Percentiles rank a stretch among this genome's conserved stretches.
These are phyloP conservation scores for Dermolepida albohirtum DNA, from an alignment of 2,888 invertebrate genomes.

Conservation along the genomic window DNA sequence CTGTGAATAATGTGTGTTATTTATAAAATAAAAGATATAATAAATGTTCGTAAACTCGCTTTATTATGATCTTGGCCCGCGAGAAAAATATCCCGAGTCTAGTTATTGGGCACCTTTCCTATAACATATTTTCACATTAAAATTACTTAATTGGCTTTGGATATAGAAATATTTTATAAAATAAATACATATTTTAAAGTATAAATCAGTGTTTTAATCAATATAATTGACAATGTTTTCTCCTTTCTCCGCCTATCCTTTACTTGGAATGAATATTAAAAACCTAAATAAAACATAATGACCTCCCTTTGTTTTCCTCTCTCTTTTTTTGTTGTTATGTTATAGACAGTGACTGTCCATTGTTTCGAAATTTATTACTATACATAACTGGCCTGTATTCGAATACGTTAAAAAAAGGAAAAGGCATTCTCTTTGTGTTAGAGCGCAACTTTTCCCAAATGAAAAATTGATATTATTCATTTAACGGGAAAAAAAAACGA, in stretches of 20 bases:
- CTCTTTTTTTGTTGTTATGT: conserved; percentile 57
- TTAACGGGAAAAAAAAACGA: conserved; percentile 22
- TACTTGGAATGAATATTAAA: conserved; percentile 56
- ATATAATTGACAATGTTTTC: no score
- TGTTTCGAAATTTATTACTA: conserved; percentile 62
- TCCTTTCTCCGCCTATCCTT: neutral
- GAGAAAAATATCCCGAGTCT: no score
- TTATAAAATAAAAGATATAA: no score
- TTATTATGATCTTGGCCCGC: no score
- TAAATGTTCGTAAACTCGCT: no score
- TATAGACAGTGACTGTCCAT: conserved; percentile 60
- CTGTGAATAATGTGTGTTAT: no score
- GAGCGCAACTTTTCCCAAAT: conserved; percentile 26
- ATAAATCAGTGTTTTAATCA: no score
- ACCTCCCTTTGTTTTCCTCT: conserved; percentile 52
- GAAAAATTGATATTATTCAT: conserved; percentile 41
- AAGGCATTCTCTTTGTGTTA: conserved; percentile 28
- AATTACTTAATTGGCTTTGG: no score
- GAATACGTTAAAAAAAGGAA: conserved; percentile 38
- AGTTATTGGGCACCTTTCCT: no score
- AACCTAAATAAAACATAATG: conserved; percentile 64
- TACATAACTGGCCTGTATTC: conserved; percentile 45
- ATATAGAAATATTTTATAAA: no score
- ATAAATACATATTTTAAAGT: no score
- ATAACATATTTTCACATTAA: no score